Evolutionary conservation across 2,888 invertebrate species (phyloP).

Genomic region (Neria commutata): DNA sequence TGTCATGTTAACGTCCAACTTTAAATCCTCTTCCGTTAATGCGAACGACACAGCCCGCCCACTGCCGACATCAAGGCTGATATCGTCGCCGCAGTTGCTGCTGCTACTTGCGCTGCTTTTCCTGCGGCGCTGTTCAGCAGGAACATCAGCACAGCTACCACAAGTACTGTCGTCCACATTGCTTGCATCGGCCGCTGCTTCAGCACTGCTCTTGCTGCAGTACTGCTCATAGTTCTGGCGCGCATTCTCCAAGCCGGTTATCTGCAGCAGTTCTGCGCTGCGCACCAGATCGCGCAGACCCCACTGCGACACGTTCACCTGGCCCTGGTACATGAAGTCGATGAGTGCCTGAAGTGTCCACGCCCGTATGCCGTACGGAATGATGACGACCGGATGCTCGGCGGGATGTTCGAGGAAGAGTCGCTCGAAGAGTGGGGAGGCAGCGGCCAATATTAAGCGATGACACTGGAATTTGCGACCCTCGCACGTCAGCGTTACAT

Average conservation of each 20-base stretch:
- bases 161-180: neutral
- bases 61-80: neutral
- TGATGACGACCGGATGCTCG: constrained; percentile 75
- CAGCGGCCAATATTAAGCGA: constrained; percentile 79
- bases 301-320: constrained; percentile 80
- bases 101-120: no score
- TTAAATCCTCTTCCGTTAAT: no score
- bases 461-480: constrained; percentile 78
- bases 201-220: neutral
- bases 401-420: constrained; percentile 67
- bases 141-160: neutral
- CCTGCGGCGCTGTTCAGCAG: no score
- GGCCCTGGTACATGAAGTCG: constrained; percentile 84
- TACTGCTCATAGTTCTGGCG: neutral
- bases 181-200: neutral
- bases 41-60: neutral
- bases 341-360: constrained; percentile 80
- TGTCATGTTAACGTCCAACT: no score
- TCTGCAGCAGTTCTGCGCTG: constrained; percentile 78
- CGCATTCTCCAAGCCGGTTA: constrained; percentile 65
- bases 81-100: neutral
- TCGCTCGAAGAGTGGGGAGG: constrained; percentile 72
- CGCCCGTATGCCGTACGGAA: constrained; percentile 79
- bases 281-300: constrained; percentile 75
- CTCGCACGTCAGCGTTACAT: constrained; percentile 83